Percentiles rank a stretch among this genome's conserved stretches.
Evolutionary conservation across 2,113 vertebrate species (phyloP).

Genomic region (Brachyistius frenatus): DNA sequence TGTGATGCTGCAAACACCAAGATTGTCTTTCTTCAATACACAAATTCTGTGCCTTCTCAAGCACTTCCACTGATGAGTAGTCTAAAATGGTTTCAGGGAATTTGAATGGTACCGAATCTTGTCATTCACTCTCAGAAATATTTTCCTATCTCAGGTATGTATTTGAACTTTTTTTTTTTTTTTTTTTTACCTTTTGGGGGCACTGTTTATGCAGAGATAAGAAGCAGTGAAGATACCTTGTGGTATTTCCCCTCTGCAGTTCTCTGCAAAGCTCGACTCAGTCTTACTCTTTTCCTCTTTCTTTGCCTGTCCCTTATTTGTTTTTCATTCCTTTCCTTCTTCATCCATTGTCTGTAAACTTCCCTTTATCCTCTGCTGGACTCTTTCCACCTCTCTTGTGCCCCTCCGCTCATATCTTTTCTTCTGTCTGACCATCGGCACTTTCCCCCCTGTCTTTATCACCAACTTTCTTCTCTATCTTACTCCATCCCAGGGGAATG

Average conservation of each 20-base stretch:
- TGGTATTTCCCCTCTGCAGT: slow-evolving; percentile 26
- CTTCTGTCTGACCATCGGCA: slow-evolving; percentile 11
- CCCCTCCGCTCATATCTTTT: not conserved
- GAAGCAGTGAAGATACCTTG: not conserved
- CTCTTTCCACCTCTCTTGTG: not conserved
- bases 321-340: slow-evolving; percentile 18
- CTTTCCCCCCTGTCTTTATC: slow-evolving; percentile 28
- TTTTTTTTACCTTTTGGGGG: slow-evolving; percentile 67
- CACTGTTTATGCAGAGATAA: slow-evolving; percentile 59
- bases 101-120: not conserved
- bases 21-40: not conserved
- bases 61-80: not conserved
- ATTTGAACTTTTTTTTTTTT: not conserved
- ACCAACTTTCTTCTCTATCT: slow-evolving; percentile 23
- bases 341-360: slow-evolving; percentile 27
- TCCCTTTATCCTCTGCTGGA: slow-evolving; percentile 20
- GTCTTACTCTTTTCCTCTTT: slow-evolving; percentile 16
- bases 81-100: not conserved
- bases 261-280: slow-evolving; percentile 16
- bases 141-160: not conserved
- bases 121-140: not conserved
- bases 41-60: not conserved
- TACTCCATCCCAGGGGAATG: slow-evolving; percentile 88
- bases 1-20: not conserved
- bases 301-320: slow-evolving; percentile 27